Percentiles rank a stretch among this genome's conserved stretches.
These are phyloP conservation scores for Clytia hemisphaerica DNA, from an alignment of 30 jellyfish, hydroid and myxozoan species.

Conservation along the genomic window DNA sequence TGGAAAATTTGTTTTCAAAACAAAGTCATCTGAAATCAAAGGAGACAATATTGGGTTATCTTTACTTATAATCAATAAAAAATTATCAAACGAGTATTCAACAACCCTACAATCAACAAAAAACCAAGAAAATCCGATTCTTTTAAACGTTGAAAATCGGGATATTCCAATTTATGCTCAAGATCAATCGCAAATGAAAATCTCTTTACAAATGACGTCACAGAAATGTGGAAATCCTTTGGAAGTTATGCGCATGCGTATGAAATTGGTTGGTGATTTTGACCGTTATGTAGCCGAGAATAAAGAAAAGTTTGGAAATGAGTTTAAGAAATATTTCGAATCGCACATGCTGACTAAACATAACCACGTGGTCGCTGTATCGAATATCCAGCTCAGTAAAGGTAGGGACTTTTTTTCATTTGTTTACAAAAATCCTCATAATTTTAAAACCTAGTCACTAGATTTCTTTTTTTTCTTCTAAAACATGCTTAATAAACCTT, in stretches of 20 bases:
- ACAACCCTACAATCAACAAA: too few relatives aligned
- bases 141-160: conserved; percentile 22
- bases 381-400: conserved; percentile 40
- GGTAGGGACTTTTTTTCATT: conserved; percentile 62
- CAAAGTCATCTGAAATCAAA: too few relatives aligned
- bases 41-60: too few relatives aligned
- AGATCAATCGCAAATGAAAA: conserved; percentile 40
- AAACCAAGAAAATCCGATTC: too few relatives aligned
- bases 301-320: conserved; percentile 31
- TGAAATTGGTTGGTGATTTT: conserved; percentile 39
- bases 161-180: conserved; percentile 21
- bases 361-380: conserved; percentile 34
- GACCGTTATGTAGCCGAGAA: conserved; percentile 42
- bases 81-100: too few relatives aligned
- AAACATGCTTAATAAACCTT: too few relatives aligned
- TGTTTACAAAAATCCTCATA: conserved; percentile 24
- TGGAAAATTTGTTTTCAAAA: too few relatives aligned
- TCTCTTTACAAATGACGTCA: conserved; percentile 29
- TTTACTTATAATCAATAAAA: too few relatives aligned
- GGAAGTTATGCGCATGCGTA: conserved; percentile 21
- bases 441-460: too few relatives aligned
- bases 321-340: conserved; percentile 46
- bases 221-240: conserved; percentile 43
- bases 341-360: conserved; percentile 32
- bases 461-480: too few relatives aligned